Evolutionary conservation across 2,113 vertebrate species (phyloP).

Genomic region (Rhabdomys dilectus): DNA sequence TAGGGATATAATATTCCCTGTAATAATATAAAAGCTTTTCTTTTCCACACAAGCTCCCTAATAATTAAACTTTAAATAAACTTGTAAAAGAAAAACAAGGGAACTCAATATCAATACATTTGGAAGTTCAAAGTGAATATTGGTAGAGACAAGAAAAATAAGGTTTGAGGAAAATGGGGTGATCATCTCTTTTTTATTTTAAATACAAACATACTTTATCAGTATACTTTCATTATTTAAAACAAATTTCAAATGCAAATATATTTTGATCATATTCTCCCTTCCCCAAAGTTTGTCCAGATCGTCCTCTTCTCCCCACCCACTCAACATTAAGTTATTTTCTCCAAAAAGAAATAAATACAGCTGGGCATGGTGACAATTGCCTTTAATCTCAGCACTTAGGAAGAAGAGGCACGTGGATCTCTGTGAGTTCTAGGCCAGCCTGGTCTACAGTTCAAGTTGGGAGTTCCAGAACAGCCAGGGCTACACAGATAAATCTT

Average conservation of each 20-base stretch:
- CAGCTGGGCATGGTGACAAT: too few relatives aligned
- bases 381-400: too few relatives aligned
- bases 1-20: neutral
- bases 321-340: neutral
- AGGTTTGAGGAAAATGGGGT: neutral
- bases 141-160: neutral
- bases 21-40: neutral
- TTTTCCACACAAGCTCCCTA: too few relatives aligned
- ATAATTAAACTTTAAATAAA: neutral
- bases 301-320: neutral
- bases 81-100: neutral
- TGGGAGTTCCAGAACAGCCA: too few relatives aligned
- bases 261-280: too few relatives aligned
- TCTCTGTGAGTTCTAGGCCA: too few relatives aligned
- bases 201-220: neutral
- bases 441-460: too few relatives aligned
- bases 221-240: too few relatives aligned
- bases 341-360: neutral
- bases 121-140: neutral
- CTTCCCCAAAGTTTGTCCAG: neutral
- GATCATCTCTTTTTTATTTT: neutral
- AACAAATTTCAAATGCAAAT: too few relatives aligned
- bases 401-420: too few relatives aligned
- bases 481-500: too few relatives aligned
- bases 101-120: neutral